Percentiles rank a stretch among this genome's conserved stretches.
Conservation (phyloP, 2,113 vertebrate genomes). For the Istiophorus platypterus region DNA sequence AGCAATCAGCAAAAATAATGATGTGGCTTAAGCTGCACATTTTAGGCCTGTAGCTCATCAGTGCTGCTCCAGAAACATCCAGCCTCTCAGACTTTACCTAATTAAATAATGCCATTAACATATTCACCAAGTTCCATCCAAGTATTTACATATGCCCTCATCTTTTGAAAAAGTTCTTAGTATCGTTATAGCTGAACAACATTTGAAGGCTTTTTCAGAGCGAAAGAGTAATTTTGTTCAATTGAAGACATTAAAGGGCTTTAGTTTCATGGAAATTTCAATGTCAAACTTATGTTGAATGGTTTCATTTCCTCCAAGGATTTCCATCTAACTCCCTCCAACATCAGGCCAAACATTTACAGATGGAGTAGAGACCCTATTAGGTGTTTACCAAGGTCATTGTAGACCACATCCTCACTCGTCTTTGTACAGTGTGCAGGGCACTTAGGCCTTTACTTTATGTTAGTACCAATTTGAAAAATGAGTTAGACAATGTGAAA, state of each 20-base stretch:
- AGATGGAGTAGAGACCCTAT: constrained; percentile 76
- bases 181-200: constrained; percentile 59
- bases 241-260: constrained; percentile 77
- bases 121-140: constrained; percentile 54
- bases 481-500: background rate
- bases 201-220: constrained; percentile 62
- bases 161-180: constrained; percentile 49
- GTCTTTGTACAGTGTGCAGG: background rate
- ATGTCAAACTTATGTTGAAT: constrained; percentile 79
- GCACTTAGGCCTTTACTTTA: background rate
- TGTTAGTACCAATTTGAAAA: background rate
- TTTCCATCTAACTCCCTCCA: constrained; percentile 64
- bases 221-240: constrained; percentile 73
- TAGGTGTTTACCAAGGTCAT: constrained; percentile 73
- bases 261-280: constrained; percentile 78
- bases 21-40: constrained; percentile 67
- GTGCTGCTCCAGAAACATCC: constrained; percentile 59
- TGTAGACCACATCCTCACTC: constrained; percentile 51
- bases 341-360: constrained; percentile 73
- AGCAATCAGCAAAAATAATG: constrained; percentile 71
- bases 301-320: constrained; percentile 75
- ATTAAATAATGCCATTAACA: constrained; percentile 61
- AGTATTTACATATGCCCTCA: constrained; percentile 78
- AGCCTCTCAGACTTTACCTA: constrained; percentile 67
- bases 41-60: constrained; percentile 74